Conservation (phyloP, 1,140 invertebrate genomes). For the Pissodes strobi region DNA sequence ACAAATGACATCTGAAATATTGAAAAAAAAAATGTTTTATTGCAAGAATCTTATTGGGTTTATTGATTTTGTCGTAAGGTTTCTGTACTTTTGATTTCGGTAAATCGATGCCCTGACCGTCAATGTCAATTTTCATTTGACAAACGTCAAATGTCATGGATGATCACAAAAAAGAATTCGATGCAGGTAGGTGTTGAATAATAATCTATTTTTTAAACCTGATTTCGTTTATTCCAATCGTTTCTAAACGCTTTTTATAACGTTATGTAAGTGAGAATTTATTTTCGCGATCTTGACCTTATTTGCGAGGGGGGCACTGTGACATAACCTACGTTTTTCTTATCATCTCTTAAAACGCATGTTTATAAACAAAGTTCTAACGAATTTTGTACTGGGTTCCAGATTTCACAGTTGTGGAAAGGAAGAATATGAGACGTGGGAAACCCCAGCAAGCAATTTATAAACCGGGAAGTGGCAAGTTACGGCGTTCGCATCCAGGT, state of each 20-base stretch:
- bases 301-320: not conserved
- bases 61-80: no score
- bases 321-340: slow-evolving; percentile 23
- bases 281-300: not conserved
- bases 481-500: slow-evolving; percentile 60
- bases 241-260: not conserved
- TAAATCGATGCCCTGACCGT: no score
- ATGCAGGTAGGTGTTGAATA: slow-evolving; percentile 38
- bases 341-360: slow-evolving; percentile 21
- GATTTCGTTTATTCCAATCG: slow-evolving; percentile 4
- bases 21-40: no score
- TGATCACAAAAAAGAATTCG: slow-evolving; percentile 31
- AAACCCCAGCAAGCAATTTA: slow-evolving; percentile 62
- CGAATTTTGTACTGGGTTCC: slow-evolving; percentile 6
- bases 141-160: slow-evolving; percentile 25
- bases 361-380: slow-evolving; percentile 38
- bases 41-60: no score
- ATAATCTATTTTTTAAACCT: slow-evolving; percentile 13
- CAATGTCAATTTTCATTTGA: not conserved
- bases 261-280: slow-evolving; percentile 6
- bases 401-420: slow-evolving; percentile 35
- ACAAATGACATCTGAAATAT: no score
- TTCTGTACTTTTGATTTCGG: no score
- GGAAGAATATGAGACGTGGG: slow-evolving; percentile 50
- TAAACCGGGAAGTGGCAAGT: slow-evolving; percentile 65